Evolutionary conservation across 2,113 vertebrate species (phyloP), one percentile per base, ranked within the genome.

Genomic region (Caranx ignobilis): DNA sequence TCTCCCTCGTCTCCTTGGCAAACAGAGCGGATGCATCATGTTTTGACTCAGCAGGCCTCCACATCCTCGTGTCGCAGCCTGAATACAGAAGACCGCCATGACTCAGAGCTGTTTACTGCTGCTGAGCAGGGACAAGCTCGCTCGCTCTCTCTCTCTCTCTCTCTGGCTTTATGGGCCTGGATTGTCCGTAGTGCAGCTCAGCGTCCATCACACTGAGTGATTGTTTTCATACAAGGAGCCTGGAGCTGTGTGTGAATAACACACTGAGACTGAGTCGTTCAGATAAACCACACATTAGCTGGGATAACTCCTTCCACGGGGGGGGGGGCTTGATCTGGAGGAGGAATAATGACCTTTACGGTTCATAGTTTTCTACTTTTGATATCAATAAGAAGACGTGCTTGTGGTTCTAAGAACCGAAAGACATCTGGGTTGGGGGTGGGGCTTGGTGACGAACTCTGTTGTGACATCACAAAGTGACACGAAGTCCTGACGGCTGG

Each of bases 171-270:
- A 4, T 34, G 39, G 54, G 68, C 39, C 32, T 47, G n/a, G 21
- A 31, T 52, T 43, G 19, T 59, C 55, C 82, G 65, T 50, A 77
- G n/a, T 48, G 43, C 37, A 18, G 12, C 34, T 80, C 43, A 43
- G 77, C 59, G 41, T 71, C 65, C 57, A 39, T 65, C 75, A 66
- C 59, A 47, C 62, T 69, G 11, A 72, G 63, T 54, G 77, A 54
- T 66, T 35, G n/a, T 73, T 41, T 50, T 70, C 61, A 60, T 55
- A 65, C 16, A 61, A 21, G 74, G 64, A 16, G 26, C 62, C 52
- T 13, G 5, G 21, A 13, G 18, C 66, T 16, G 71, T 56, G 66
- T 82, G 68, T 73, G 79, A 86, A 84, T 68, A 82, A 72, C 39
- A 72, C 63, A 77, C 55, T 11, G 45, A 26, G 57, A 52, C 52